Base-by-base conservation (phyloP, 1,140 invertebrate species). In the Drosophila saltans region DNA sequence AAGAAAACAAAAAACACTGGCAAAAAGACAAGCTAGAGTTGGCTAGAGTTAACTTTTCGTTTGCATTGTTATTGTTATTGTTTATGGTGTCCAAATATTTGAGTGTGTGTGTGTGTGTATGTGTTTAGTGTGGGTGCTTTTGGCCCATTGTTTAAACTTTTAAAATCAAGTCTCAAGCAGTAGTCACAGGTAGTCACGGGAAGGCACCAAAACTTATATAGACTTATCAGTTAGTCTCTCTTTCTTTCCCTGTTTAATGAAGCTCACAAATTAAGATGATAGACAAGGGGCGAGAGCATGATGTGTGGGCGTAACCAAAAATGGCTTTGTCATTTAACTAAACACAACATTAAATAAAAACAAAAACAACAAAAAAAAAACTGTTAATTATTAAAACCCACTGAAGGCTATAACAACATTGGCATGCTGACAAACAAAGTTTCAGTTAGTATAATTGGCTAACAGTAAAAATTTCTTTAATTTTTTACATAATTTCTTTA, bases 161-260 rank as follows among this genome's bases (percentile, higher is more conserved):
- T 73, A 57, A 70, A 61, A 33, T 60, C n/a, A 66, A 60, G 36
- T 60, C 58, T 11, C 33, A 41, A 6, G 48, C 69, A 65, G 72
- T 67, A 65, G 62, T 75, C 64, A 61, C 45, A 52, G 45, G 57
- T 59, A 59, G 57, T 59, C 57, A 43, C 80, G 83, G 60, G 66
- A 82, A 88, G 79, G 81, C 81, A 81, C 81, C 81, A 82, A 86
- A 78, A 88, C 72, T 72, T 73, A 69, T 62, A 76, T 56, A 67
- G 43, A 33, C 64, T 78, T 72, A 66, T 43, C 65, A 66, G 57
- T 69, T 69, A 80, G 45, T 26, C 45, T 52, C 45, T 26, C 1
- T 26, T 60, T 3, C 43, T 60, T 62, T 64, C 9, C 58, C 7
- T 78, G 69, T 55, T 72, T 75, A 86, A 86, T 86, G 82, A 81